phyloP scores from a whole-genome alignment of 1,140 invertebrate species.

The Lanistes nyassanus region DNA sequence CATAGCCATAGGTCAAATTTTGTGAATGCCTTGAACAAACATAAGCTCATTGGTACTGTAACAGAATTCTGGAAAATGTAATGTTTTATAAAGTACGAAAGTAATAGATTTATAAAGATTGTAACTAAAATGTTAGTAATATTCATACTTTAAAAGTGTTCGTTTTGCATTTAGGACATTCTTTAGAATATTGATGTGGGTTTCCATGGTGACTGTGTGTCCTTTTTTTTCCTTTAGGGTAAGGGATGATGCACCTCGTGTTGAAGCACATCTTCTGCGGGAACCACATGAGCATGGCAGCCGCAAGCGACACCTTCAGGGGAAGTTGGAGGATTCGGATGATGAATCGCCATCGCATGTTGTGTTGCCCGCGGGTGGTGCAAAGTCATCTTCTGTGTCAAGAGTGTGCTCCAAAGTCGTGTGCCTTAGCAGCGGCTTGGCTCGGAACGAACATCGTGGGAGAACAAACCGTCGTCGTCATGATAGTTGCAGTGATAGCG shows the following conservation, averaged over 20 bases:
- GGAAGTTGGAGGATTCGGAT: constrained; percentile 27
- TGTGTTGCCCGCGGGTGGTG: constrained; percentile 24
- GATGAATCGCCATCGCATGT: constrained; percentile 25
- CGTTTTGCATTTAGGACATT: neutral
- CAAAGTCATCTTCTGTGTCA: constrained; percentile 19
- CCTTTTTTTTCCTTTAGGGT: constrained; percentile 41
- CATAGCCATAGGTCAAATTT: no score
- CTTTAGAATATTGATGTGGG: neutral
- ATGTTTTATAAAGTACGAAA: no score
- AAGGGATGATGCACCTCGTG: constrained; percentile 53
- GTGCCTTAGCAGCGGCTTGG: constrained; percentile 1
- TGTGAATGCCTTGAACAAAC: no score
- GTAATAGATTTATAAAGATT: no score
- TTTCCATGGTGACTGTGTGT: neutral
- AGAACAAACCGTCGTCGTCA: neutral
- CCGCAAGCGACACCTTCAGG: constrained; percentile 33
- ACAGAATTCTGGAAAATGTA: no score
- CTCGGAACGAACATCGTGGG: neutral
- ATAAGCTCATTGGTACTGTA: no score
- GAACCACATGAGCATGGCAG: constrained; percentile 19
- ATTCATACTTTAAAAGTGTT: no score
- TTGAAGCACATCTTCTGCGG: constrained; percentile 28
- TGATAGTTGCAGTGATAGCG: neutral
- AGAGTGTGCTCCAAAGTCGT: constrained; percentile 34
- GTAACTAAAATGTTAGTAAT: no score